These are phyloP conservation scores for Gryon sp. DNA, from an alignment of 1,140 invertebrate genomes.

Conservation along the genomic window DNA sequence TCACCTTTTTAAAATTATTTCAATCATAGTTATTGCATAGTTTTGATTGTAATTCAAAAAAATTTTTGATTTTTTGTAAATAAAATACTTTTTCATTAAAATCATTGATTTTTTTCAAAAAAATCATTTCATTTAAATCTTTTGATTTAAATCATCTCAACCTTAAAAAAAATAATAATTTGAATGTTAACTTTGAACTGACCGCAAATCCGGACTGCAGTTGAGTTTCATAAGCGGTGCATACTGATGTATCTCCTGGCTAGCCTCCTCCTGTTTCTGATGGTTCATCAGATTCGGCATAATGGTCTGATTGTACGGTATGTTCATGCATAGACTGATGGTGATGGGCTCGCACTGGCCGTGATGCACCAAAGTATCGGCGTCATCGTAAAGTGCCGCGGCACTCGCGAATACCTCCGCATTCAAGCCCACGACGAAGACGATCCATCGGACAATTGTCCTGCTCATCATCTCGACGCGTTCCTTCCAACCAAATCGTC, in stretches of 20 bases:
- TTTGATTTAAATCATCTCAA: too few relatives aligned
- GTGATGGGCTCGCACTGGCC: constrained; percentile 95
- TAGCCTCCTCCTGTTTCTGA: constrained; percentile 96
- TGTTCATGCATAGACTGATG: constrained; percentile 94
- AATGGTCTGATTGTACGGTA: constrained; percentile 96
- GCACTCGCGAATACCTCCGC: constrained; percentile 26
- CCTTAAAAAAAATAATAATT: too few relatives aligned
- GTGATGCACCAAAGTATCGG: constrained; percentile 84
- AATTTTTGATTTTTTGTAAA: too few relatives aligned
- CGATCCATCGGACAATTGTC: constrained; percentile 3
- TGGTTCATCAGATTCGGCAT: constrained; percentile 97
- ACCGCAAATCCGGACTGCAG: constrained; percentile 88
- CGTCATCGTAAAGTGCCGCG: constrained; percentile 32
- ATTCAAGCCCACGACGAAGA: constrained; percentile 19
- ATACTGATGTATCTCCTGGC: constrained; percentile 95
- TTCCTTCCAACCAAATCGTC: background rate
- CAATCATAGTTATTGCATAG: too few relatives aligned
- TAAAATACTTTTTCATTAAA: too few relatives aligned
- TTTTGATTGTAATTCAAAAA: too few relatives aligned
- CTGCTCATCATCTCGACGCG: background rate
- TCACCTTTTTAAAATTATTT: too few relatives aligned
- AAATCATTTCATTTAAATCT: too few relatives aligned
- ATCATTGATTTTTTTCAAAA: too few relatives aligned
- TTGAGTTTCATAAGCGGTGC: constrained; percentile 97
- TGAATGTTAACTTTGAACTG: too few relatives aligned